phyloP scores from a whole-genome alignment of 2,797 vertebrate genomes.

The Pangasius krempfi region DNA sequence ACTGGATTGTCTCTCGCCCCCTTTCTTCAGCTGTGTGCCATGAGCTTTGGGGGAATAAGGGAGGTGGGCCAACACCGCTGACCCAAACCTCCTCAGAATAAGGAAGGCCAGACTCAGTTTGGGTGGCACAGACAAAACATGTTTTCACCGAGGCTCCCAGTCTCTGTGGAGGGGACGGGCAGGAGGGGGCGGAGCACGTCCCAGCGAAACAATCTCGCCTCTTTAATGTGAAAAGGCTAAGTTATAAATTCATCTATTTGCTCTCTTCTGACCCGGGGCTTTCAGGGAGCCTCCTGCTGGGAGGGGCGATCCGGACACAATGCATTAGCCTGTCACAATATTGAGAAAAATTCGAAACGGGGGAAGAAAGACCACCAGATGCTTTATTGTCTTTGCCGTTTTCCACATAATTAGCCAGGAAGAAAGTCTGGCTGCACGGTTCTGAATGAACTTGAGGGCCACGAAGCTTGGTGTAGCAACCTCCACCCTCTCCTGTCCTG shows the following conservation, averaged over 20 bases:
- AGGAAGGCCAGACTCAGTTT: constrained; percentile 73
- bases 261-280: constrained; percentile 91
- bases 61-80: constrained; percentile 57
- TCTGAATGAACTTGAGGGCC: constrained; percentile 97
- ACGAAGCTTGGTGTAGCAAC: constrained; percentile 80
- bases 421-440: constrained; percentile 90
- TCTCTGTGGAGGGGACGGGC: constrained; percentile 79
- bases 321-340: constrained; percentile 96
- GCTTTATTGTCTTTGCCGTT: constrained; percentile 98
- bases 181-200: constrained; percentile 71
- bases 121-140: constrained; percentile 78
- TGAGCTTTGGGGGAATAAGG: constrained; percentile 51
- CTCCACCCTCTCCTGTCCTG: constrained; percentile 16
- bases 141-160: constrained; percentile 81
- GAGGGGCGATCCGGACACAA: constrained; percentile 87
- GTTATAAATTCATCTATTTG: constrained; percentile 99
- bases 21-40: constrained; percentile 59
- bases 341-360: constrained; percentile 88
- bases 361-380: constrained; percentile 96
- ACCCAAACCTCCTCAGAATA: constrained; percentile 55
- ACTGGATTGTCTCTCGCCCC: constrained; percentile 40
- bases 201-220: constrained; percentile 79
- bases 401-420: constrained; percentile 98
- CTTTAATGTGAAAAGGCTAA: constrained; percentile 82
- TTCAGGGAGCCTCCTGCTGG: constrained; percentile 81